Evolutionary conservation across 2,797 vertebrate species (phyloP).

Genomic region (Moxostoma hubbsi): DNA sequence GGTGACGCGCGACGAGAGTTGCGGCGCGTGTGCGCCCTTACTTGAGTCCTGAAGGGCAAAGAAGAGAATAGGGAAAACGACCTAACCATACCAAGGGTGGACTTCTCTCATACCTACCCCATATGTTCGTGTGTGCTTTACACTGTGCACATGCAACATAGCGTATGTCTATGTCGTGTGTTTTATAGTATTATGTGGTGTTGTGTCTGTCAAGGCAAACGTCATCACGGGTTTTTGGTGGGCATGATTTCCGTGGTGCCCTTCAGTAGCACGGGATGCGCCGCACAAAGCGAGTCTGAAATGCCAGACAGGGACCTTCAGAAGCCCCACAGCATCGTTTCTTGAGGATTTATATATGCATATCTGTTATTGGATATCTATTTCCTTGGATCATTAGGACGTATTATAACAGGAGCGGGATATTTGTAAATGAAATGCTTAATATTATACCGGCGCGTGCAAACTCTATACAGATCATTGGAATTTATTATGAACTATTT

Average conservation of each 20-base stretch:
- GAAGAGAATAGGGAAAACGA: conserved; percentile 69
- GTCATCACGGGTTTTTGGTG: conserved; percentile 50
- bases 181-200: conserved; percentile 16
- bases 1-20: conserved; percentile 68
- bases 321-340: conserved; percentile 26
- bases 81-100: conserved; percentile 58
- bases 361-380: conserved; percentile 18
- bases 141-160: background rate
- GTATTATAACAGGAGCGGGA: background rate
- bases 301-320: conserved; percentile 37
- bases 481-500: background rate
- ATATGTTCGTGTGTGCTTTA: background rate
- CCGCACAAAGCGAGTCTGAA: conserved; percentile 43
- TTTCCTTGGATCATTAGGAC: conserved; percentile 25
- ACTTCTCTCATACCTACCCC: conserved; percentile 52
- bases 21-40: conserved; percentile 68
- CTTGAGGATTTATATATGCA: conserved; percentile 26
- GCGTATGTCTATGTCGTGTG: conserved; percentile 6
- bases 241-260: conserved; percentile 51
- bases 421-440: conserved; percentile 7
- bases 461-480: conserved; percentile 27
- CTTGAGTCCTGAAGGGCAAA: conserved; percentile 74
- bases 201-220: conserved; percentile 40
- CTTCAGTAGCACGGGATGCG: conserved; percentile 54
- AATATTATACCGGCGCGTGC: conserved; percentile 31